These are phyloP conservation scores for Conopomorpha cramerella DNA, from an alignment of 1,140 invertebrate species.

Conservation along the genomic window DNA sequence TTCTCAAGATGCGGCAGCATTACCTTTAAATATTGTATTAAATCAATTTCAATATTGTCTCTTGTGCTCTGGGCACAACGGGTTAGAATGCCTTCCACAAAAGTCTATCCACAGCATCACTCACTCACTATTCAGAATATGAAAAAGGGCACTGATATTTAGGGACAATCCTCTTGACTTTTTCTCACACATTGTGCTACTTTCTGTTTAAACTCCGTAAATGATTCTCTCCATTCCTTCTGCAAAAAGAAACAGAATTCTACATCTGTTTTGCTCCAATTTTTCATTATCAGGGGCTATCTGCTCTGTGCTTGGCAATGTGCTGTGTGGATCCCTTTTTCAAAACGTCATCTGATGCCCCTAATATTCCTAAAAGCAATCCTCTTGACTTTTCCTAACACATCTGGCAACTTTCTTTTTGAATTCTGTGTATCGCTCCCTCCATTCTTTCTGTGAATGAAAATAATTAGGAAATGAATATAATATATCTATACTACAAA, in stretches of 20 bases:
- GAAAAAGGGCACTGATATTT: conserved; percentile 62
- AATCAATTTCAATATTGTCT: conserved; percentile 59
- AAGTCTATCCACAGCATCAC: conserved; percentile 38
- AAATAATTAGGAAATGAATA: conserved; percentile 14
- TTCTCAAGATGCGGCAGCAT: conserved; percentile 42
- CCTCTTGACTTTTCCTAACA: conserved; percentile 97
- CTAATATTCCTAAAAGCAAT: conserved; percentile 73
- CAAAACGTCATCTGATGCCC: conserved; percentile 27
- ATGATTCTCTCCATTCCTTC: conserved; percentile 99
- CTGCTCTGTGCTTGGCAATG: conserved; percentile 16
- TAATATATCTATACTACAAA: too few species aligned
- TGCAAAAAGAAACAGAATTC: conserved; percentile 65
- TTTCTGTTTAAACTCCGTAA: conserved; percentile 96
- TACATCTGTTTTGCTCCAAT: conserved; percentile 25
- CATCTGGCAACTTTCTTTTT: conserved; percentile 95
- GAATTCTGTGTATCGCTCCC: conserved; percentile 93
- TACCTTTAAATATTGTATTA: conserved; percentile 54
- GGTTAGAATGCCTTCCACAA: conserved; percentile 24
- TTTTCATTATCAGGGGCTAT: too few species aligned
- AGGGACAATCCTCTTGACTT: conserved; percentile 95
- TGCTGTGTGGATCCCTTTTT: conserved; percentile 37
- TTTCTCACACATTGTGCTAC: conserved; percentile 96
- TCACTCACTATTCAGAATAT: conserved; percentile 53
- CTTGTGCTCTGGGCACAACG: conserved; percentile 30
- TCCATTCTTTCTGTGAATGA: conserved; percentile 90